Base-by-base conservation (phyloP, 2,113 vertebrate genomes). In the Petrocephalus microphthalmus region DNA sequence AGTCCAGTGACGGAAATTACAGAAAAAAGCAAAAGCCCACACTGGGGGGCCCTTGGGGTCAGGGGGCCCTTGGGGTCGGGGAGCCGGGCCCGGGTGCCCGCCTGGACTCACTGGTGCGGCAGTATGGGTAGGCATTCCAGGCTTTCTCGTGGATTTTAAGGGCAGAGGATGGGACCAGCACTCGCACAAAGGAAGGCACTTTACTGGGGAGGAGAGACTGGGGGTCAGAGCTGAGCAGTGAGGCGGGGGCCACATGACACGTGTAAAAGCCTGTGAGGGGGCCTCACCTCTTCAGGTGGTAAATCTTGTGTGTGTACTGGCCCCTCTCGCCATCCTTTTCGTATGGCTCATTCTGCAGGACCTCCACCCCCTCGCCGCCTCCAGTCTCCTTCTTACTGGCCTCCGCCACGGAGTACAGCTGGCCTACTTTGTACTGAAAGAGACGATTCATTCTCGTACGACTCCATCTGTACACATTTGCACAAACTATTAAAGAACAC, bases 91-190 rank as follows among this genome's bases (percentile, higher is more conserved):
- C 2, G 37, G 19, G 37, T 10, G 19, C 20, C 45, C 7, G 37
- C 42, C 20, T 13, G 33, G 33, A 83, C 96, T 96, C 93, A 99
- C 98, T 92, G 0, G 98, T 99, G 92, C 96, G 95, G 93, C 98
- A 99, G 92, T 98, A 99, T 2, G 98, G 98, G 90, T 98, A 99
- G n/a, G 98, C 98, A 88, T 99, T 99, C 98, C 98, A 99, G 2
- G 98, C 98, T 93, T 98, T 96, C 93, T 99, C 98, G 0, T 99
- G 97, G 83, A 99, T 94, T 90, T 96, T 96, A 54, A 99, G 95
- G 84, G 98, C 95, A 91, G 95, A 95, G 91, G 97, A 95, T 2
- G 98, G 98, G 83, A 97, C 98, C 87, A 99, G 60, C 93, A 95
- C 91, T 88, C 96, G 93, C 86, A 99, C 95, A 91, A 97, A 94